phyloP scores from a whole-genome alignment of 2,888 invertebrate genomes.

The Tethea ocularis region DNA sequence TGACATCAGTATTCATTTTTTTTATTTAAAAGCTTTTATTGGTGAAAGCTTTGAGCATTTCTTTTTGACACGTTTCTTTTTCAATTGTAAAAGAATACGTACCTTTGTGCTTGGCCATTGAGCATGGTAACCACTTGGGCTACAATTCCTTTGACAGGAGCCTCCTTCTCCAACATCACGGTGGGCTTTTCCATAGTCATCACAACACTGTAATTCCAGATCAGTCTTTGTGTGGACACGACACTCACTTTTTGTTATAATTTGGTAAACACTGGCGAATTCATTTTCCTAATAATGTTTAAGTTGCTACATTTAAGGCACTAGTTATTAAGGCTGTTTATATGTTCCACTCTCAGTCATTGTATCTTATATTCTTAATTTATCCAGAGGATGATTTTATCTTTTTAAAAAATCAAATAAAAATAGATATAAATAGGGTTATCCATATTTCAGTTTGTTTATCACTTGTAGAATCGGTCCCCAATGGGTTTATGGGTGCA shows the following conservation, averaged over 20 bases:
- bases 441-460: no score
- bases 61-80: constrained; percentile 12
- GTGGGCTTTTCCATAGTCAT: constrained; percentile 74
- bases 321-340: neutral
- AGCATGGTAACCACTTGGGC: constrained; percentile 82
- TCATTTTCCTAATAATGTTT: neutral
- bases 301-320: neutral
- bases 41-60: constrained; percentile 21
- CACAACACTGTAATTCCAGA: constrained; percentile 34
- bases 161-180: constrained; percentile 71
- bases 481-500: no score
- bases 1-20: neutral
- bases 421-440: no score
- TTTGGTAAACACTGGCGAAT: neutral
- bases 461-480: no score
- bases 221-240: constrained; percentile 26
- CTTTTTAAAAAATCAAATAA: no score
- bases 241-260: constrained; percentile 17
- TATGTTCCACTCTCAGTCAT: neutral
- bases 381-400: no score
- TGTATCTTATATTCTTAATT: no score
- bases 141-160: constrained; percentile 77
- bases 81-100: constrained; percentile 33
- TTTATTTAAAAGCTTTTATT: neutral
- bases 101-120: constrained; percentile 79